These are phyloP conservation scores for Moxostoma hubbsi DNA, from an alignment of 2,797 vertebrate species.

Conservation along the genomic window DNA sequence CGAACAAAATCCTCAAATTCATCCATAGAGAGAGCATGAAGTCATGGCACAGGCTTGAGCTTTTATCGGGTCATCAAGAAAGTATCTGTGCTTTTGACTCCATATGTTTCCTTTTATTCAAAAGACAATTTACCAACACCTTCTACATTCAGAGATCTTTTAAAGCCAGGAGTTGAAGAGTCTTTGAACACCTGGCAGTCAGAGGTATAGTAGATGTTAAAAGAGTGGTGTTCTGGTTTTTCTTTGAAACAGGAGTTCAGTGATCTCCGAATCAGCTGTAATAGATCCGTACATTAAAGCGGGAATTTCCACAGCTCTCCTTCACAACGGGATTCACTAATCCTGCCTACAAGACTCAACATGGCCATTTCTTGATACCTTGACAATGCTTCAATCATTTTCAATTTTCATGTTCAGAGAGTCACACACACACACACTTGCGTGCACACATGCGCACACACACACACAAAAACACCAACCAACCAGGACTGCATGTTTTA, in stretches of 20 bases:
- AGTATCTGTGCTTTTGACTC: neutral
- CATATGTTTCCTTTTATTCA: neutral
- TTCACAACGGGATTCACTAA: slow-evolving; percentile 19
- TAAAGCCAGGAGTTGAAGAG: neutral
- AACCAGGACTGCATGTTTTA: no score
- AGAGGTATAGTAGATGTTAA: neutral
- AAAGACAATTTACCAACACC: neutral
- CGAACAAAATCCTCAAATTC: no score
- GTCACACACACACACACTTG: no score
- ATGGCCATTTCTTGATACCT: neutral
- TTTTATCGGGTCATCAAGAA: no score
- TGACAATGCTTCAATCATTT: slow-evolving; percentile 5
- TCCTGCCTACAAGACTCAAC: slow-evolving; percentile 38
- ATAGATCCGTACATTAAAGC: slow-evolving; percentile 15
- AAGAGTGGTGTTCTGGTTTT: neutral
- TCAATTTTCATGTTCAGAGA: neutral
- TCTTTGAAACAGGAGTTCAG: neutral
- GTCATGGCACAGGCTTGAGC: no score
- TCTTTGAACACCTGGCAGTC: neutral
- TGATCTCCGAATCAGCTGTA: slow-evolving; percentile 7
- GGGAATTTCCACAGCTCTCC: slow-evolving; percentile 38
- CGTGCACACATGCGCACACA: no score
- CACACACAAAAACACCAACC: no score
- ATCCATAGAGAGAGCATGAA: no score
- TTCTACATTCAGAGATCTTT: slow-evolving; percentile 3